Conservation (phyloP, 1,140 invertebrate genomes). For the Drosophila hydei region DNA sequence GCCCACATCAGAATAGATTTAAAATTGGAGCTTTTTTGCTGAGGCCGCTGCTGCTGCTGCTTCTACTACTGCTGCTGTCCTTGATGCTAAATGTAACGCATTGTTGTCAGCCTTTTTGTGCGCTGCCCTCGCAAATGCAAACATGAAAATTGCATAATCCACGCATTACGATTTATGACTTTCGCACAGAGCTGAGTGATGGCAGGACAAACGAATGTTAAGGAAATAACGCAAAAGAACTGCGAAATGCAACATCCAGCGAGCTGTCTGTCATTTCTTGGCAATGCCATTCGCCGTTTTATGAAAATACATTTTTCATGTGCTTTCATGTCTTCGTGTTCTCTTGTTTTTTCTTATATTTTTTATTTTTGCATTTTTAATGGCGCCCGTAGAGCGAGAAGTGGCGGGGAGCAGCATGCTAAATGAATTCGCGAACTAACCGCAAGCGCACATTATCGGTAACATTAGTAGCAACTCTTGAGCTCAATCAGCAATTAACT, state of each 20-base stretch:
- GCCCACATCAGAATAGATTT: slow-evolving; percentile 51
- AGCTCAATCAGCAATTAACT: slow-evolving; percentile 78
- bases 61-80: slow-evolving; percentile 6
- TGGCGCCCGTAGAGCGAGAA: slow-evolving; percentile 2
- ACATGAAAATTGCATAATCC: slow-evolving; percentile 83
- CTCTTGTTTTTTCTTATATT: neutral
- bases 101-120: slow-evolving; percentile 66
- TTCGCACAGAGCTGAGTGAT: slow-evolving; percentile 71
- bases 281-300: slow-evolving; percentile 40
- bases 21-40: slow-evolving; percentile 49
- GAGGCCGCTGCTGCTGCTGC: slow-evolving; percentile 23
- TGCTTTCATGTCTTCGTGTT: slow-evolving; percentile 14
- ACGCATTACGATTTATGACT: slow-evolving; percentile 83
- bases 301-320: slow-evolving; percentile 63
- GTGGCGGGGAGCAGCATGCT: neutral
- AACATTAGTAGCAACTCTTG: slow-evolving; percentile 48
- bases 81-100: slow-evolving; percentile 64
- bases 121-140: slow-evolving; percentile 57
- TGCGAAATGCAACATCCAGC: slow-evolving; percentile 57
- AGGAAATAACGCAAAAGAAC: slow-evolving; percentile 60
- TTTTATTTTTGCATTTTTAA: slow-evolving; percentile 7
- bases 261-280: slow-evolving; percentile 63
- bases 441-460: slow-evolving; percentile 44
- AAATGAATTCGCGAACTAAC: slow-evolving; percentile 15
- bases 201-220: slow-evolving; percentile 75